Evolutionary conservation across 2,888 invertebrate genomes (phyloP), one percentile per base, ranked within the genome.

Genomic region (Eucera pruinosa): DNA sequence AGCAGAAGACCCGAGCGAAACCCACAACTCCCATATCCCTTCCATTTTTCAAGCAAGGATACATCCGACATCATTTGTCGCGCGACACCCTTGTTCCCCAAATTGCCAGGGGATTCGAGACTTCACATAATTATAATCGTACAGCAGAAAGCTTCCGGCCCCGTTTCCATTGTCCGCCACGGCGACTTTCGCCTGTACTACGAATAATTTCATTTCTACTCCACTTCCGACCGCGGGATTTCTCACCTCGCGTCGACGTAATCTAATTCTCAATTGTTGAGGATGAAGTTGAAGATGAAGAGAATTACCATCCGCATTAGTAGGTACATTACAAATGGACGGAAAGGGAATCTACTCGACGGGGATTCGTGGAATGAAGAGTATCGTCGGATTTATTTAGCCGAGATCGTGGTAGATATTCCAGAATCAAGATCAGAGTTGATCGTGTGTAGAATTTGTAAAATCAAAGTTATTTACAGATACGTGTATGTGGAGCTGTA

Each of bases 81-180:
- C 55, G 33, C 30, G 45, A 33, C 18, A 47, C 47, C 23, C 52
- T 39, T 18, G 11, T 64, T 60, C 57, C 11, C 36, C 36, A 4
- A 11, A 27, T 39, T 45, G 65, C 18, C 50, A 23, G 25, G 50
- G 43, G 50, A 47, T 47, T 11, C 43, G 0, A 23, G 30, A 41
- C 36, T 47, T 78, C 78, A 48, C 57, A 77, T 71, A 77, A 78
- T 77, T 78, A 77, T 77, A 62, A 66, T 61, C 41, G 70, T 47
- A 52, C 61, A 52, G 43, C 45, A 11, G 55, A 39, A 39, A 48
- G 55, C 64, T 75, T 39, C 70, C 65, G 52, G 30, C 39, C 33
- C 27, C 33, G 33, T 33, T 23, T 47, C 47, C 57, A 70, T 70
- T 70, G 78, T 70, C 45, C 41, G 27, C 13, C 9, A 18, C 23